phyloP scores from a whole-genome alignment of 1,140 invertebrate genomes.

The Drosophila tani region DNA sequence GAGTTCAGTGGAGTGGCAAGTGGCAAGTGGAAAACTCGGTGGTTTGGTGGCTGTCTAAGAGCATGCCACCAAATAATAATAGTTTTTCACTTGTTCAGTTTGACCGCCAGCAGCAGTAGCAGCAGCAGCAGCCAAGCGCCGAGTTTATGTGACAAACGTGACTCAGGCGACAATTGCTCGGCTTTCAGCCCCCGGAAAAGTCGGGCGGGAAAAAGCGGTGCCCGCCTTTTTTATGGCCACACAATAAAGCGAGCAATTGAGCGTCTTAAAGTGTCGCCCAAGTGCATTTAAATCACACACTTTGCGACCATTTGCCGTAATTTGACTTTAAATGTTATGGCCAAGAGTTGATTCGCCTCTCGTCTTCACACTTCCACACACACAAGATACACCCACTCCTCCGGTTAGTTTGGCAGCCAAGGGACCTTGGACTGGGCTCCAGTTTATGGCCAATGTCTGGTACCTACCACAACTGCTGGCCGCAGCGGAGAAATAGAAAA shows the following conservation, averaged over 20 bases:
- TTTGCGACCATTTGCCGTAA: conserved; percentile 84
- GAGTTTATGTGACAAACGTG: conserved; percentile 83
- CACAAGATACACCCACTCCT: background rate
- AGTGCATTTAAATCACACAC: conserved; percentile 84
- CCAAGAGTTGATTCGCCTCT: conserved; percentile 52
- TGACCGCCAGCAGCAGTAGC: conserved; percentile 64
- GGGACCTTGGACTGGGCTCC: conserved; percentile 39
- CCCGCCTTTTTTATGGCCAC: conserved; percentile 71
- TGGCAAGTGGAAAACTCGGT: conserved; percentile 28
- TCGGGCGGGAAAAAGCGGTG: conserved; percentile 12
- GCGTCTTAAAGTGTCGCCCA: conserved; percentile 83
- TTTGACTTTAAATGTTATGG: conserved; percentile 84
- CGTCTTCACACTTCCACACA: conserved; percentile 1
- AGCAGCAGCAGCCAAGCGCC: conserved; percentile 55
- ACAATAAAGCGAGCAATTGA: conserved; percentile 84
- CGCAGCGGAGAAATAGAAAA: conserved; percentile 11
- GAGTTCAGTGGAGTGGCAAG: conserved; percentile 10
- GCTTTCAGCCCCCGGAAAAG: conserved; percentile 50
- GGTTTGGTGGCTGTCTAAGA: conserved; percentile 38
- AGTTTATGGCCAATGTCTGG: conserved; percentile 76
- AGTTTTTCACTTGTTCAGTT: conserved; percentile 81
- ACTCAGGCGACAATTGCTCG: conserved; percentile 79
- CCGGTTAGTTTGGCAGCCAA: conserved; percentile 65
- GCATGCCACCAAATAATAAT: conserved; percentile 79
- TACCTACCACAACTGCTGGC: conserved; percentile 45